phyloP scores from a whole-genome alignment of 2,888 invertebrate species.

The Drosophila testacea region DNA sequence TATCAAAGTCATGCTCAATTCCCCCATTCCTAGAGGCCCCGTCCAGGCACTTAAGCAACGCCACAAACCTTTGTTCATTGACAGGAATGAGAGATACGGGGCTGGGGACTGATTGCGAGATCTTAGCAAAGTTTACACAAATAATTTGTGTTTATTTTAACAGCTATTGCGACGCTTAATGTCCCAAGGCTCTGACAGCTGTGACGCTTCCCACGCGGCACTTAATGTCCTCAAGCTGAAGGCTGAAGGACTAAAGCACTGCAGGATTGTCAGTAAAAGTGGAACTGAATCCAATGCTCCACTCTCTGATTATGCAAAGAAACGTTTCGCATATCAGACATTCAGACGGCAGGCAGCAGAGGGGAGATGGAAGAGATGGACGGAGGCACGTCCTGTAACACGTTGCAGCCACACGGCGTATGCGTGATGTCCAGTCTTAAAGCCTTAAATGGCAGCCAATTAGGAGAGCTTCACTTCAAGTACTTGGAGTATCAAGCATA shows the following conservation, averaged over 20 bases:
- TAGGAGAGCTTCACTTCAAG: constrained; percentile 47
- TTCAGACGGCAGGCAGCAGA: constrained; percentile 11
- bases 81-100: constrained; percentile 5
- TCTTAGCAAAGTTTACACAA: constrained; percentile 76
- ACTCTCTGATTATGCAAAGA: constrained; percentile 75
- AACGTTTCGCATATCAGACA: constrained; percentile 63
- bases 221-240: constrained; percentile 59
- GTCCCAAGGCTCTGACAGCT: constrained; percentile 54
- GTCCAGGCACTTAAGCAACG: constrained; percentile 62
- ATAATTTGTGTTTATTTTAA: constrained; percentile 81
- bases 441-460: constrained; percentile 68
- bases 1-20: constrained; percentile 58
- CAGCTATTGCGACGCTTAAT: constrained; percentile 64
- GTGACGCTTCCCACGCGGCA: constrained; percentile 71
- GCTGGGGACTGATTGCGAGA: constrained; percentile 32
- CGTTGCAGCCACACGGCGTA: constrained; percentile 54
- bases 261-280: constrained; percentile 22
- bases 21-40: constrained; percentile 8
- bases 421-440: constrained; percentile 66
- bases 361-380: background rate
- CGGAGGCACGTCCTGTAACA: constrained; percentile 33
- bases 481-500: constrained; percentile 43
- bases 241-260: constrained; percentile 26
- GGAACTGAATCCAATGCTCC: constrained; percentile 23
- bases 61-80: constrained; percentile 51